Evolutionary conservation across 2,888 invertebrate species (phyloP).

Genomic region (Caenorhabditis macrosperma): DNA sequence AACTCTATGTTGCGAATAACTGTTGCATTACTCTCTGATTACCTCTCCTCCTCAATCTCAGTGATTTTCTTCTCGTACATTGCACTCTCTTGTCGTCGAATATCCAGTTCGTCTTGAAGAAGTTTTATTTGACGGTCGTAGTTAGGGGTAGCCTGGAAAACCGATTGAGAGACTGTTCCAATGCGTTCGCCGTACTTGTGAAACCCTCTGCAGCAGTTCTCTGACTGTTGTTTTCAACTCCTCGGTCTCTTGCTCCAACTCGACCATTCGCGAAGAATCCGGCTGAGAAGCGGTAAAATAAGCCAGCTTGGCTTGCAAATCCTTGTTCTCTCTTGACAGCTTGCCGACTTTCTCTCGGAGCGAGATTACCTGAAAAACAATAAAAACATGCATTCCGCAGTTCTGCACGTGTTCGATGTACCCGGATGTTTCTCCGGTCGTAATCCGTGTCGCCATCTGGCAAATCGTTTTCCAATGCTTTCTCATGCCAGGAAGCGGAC

Average conservation of each 20-base stretch:
- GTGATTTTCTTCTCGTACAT: conserved; percentile 78
- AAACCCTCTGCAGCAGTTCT: conserved; percentile 48
- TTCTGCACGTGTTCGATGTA: conserved; percentile 1
- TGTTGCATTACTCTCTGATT: not conserved
- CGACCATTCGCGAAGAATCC: conserved; percentile 51
- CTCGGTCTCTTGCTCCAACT: conserved; percentile 54
- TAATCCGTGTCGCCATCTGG: conserved; percentile 59
- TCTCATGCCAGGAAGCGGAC: conserved; percentile 70
- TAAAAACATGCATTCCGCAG: not conserved
- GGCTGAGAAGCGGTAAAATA: conserved; percentile 39
- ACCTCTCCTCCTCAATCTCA: conserved; percentile 77
- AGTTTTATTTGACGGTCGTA: conserved; percentile 41
- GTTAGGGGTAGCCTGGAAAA: conserved; percentile 28
- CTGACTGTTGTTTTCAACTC: conserved; percentile 52
- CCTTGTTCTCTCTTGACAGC: conserved; percentile 61
- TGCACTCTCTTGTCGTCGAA: conserved; percentile 71
- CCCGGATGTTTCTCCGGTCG: conserved; percentile 53
- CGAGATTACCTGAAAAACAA: conserved; percentile 50
- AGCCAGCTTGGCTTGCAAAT: conserved; percentile 51
- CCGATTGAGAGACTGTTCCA: not conserved
- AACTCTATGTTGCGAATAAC: not conserved
- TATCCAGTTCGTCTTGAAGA: conserved; percentile 67
- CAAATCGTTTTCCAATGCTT: conserved; percentile 52
- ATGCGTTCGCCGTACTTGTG: conserved; percentile 13
- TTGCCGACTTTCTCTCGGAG: conserved; percentile 65